Percentiles rank a stretch among this genome's conserved stretches.
Evolutionary conservation across 2,797 vertebrate genomes (phyloP).

Genomic region (Neopelma chrysocephalum): DNA sequence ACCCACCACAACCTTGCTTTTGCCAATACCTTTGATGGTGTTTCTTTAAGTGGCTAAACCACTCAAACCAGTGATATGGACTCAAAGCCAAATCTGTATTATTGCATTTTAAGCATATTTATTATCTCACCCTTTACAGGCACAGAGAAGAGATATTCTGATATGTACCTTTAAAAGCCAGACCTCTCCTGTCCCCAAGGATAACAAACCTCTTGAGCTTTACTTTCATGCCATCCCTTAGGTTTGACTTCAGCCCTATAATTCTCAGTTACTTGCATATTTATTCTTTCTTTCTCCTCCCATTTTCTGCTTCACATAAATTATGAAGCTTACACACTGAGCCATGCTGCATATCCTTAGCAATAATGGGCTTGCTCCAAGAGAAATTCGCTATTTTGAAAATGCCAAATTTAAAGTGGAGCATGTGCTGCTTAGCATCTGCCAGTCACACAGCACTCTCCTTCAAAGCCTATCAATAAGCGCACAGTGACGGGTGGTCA

Average conservation of each 20-base stretch:
- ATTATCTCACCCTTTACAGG: neutral
- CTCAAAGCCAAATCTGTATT: neutral
- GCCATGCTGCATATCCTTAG: neutral
- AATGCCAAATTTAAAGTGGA: neutral
- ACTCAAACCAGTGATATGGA: neutral
- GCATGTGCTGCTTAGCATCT: neutral
- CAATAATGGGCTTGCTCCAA: neutral
- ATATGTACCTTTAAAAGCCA: neutral
- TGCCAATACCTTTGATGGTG: neutral
- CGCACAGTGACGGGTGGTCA: neutral
- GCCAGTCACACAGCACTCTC: conserved; percentile 1
- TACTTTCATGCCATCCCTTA: neutral
- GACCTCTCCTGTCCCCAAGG: neutral
- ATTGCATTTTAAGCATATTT: neutral
- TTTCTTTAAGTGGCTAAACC: neutral
- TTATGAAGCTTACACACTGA: neutral
- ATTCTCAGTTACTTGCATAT: neutral
- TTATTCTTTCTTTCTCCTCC: neutral
- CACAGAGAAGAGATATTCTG: neutral
- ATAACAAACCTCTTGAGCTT: neutral
- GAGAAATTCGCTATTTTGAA: neutral
- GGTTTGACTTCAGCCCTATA: neutral
- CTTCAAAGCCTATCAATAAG: neutral
- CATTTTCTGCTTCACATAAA: neutral
- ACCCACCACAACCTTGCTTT: neutral